A percentile compares a stretch with the other conserved stretches of the same genome.
These are phyloP conservation scores for Proisotoma minuta DNA, from an alignment of 2,888 invertebrate genomes.

Conservation along the genomic window DNA sequence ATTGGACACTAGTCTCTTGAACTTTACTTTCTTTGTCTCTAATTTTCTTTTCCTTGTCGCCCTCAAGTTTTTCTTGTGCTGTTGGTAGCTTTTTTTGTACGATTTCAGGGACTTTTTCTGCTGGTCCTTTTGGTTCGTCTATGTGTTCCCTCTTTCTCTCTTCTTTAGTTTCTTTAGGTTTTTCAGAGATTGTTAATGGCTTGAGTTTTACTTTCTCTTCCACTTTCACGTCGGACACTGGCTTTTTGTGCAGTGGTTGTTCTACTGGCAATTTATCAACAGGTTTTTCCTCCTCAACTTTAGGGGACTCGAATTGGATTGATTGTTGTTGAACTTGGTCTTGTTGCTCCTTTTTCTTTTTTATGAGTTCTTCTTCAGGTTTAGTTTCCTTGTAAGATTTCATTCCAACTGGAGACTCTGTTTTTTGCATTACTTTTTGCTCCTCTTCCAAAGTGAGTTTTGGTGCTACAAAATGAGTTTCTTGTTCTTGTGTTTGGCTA, in stretches of 20 bases:
- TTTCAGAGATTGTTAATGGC: too few relatives aligned
- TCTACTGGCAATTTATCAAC: too few relatives aligned
- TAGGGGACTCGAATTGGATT: background rate
- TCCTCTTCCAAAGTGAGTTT: background rate
- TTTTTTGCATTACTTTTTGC: background rate
- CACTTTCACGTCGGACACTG: background rate
- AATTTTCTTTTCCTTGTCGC: background rate
- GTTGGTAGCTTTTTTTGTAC: background rate
- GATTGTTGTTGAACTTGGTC: background rate
- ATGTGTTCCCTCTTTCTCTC: too few relatives aligned
- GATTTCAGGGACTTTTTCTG: background rate
- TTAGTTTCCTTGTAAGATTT: background rate
- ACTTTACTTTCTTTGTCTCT: background rate
- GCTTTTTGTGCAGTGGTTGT: background rate
- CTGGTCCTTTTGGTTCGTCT: too few relatives aligned
- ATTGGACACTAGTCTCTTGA: background rate
- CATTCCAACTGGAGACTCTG: background rate
- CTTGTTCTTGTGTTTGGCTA: background rate
- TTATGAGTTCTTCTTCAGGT: background rate
- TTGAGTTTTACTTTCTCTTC: conserved; percentile 10
- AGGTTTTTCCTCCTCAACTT: background rate
- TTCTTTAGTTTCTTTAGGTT: background rate
- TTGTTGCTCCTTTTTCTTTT: background rate
- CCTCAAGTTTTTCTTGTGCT: background rate
- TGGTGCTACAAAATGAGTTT: background rate